A percentile compares a stretch with the other conserved stretches of the same genome.
phyloP scores from a whole-genome alignment of 2,888 invertebrate species.

The Euzophera pinguis region DNA sequence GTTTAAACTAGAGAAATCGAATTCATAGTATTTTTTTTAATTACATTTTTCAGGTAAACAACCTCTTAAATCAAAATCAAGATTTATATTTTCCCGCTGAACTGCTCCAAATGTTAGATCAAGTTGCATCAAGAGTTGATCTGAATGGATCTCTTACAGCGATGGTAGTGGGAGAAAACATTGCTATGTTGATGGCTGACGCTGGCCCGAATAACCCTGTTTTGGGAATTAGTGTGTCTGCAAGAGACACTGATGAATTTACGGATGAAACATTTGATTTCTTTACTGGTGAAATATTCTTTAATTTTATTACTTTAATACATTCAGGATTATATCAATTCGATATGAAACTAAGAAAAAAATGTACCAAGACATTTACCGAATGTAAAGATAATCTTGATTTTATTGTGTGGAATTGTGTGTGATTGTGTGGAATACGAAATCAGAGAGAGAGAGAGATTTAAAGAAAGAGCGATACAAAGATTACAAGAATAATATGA shows the following conservation, averaged over 20 bases:
- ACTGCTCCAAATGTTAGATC: conserved; percentile 15
- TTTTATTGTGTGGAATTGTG: no score
- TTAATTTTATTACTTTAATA: neutral
- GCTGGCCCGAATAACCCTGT: conserved; percentile 4
- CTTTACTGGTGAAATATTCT: conserved; percentile 9
- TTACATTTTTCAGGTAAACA: conserved; percentile 45
- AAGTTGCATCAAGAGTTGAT: conserved; percentile 11
- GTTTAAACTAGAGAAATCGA: no score
- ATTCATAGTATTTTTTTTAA: neutral
- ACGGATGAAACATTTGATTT: conserved; percentile 11
- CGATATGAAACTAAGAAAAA: no score
- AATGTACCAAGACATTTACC: no score
- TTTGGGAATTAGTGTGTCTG: conserved; percentile 13
- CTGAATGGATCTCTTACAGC: conserved; percentile 4
- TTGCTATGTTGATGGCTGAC: conserved; percentile 17
- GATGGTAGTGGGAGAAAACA: conserved; percentile 12
- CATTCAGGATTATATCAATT: no score
- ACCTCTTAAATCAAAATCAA: conserved; percentile 21
- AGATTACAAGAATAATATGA: no score
- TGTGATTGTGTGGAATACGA: no score
- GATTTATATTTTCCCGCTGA: conserved; percentile 9
- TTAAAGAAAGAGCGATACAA: no score
- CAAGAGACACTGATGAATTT: conserved; percentile 1
- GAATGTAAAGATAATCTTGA: no score
- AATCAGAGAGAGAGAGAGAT: no score